Evolutionary conservation across 2,888 invertebrate species (phyloP).

Genomic region (Andrena marginata): DNA sequence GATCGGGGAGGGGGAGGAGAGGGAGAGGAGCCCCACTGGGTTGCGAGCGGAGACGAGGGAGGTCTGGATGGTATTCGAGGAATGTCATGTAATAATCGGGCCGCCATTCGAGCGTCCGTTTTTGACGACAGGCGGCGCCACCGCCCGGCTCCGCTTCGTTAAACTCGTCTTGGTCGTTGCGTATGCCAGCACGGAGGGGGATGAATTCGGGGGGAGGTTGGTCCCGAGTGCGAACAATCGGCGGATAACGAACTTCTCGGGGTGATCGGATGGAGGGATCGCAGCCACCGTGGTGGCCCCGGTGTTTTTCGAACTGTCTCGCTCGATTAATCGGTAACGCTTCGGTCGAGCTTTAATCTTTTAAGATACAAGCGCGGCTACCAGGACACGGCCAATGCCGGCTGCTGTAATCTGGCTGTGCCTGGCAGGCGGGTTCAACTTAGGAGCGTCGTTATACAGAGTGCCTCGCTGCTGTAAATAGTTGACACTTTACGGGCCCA

Average conservation of each 20-base stretch:
- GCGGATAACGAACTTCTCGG: slow-evolving; percentile 28
- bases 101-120: slow-evolving; percentile 75
- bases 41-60: slow-evolving; percentile 72
- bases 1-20: slow-evolving; percentile 36
- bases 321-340: background rate
- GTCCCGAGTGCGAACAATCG: background rate
- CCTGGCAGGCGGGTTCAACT: background rate
- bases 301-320: slow-evolving; percentile 2
- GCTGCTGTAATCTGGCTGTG: background rate
- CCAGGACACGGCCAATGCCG: background rate
- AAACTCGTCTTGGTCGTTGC: slow-evolving; percentile 24
- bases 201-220: slow-evolving; percentile 19
- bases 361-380: background rate
- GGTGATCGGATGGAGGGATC: slow-evolving; percentile 8
- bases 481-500: background rate
- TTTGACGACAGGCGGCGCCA: slow-evolving; percentile 82
- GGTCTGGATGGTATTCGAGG: slow-evolving; percentile 82
- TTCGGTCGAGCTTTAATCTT: background rate
- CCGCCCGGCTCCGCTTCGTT: slow-evolving; percentile 77
- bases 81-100: slow-evolving; percentile 84
- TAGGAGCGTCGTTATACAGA: background rate
- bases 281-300: background rate
- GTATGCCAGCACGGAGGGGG: slow-evolving; percentile 14
- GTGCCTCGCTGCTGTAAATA: background rate
- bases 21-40: slow-evolving; percentile 52